Conservation (phyloP, 2,888 invertebrate species). For the Aphidius colemani region DNA sequence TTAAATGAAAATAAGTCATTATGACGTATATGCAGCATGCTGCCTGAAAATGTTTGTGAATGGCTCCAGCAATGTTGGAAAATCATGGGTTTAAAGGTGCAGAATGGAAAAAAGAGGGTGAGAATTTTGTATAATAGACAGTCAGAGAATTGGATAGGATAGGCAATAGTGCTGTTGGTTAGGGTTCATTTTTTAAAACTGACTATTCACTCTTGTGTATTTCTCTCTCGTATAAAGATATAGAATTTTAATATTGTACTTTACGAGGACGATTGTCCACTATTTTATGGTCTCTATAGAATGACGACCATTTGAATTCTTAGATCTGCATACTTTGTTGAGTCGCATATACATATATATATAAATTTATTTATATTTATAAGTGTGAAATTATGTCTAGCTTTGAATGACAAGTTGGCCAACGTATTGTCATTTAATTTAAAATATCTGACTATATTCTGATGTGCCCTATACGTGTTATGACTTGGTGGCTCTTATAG, state of each 20-base stretch:
- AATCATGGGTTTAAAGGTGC: constrained; percentile 18
- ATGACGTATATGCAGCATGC: constrained; percentile 30
- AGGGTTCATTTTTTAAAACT: constrained; percentile 29
- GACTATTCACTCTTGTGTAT: constrained; percentile 35
- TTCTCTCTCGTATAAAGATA: constrained; percentile 48
- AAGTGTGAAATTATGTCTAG: constrained; percentile 22
- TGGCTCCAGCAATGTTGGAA: constrained; percentile 14
- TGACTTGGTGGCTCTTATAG: constrained; percentile 46
- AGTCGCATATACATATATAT: too few species aligned
- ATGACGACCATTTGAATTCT: constrained; percentile 58
- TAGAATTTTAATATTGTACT: constrained; percentile 61
- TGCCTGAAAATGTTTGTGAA: constrained; percentile 30
- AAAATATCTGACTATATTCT: constrained; percentile 41
- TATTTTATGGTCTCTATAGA: constrained; percentile 56
- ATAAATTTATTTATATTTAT: constrained; percentile 11
- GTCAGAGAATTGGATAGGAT: constrained; percentile 17
- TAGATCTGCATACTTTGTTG: constrained; percentile 60
- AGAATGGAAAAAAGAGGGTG: not conserved
- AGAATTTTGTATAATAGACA: not conserved
- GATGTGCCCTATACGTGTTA: too few species aligned
- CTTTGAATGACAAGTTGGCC: constrained; percentile 24
- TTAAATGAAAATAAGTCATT: constrained; percentile 22
- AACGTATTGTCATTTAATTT: constrained; percentile 34
- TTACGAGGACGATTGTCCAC: constrained; percentile 60
- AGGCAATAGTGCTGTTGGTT: constrained; percentile 23